phyloP scores from a whole-genome alignment of 2,888 invertebrate species.

The Amblyjoppa proteus region DNA sequence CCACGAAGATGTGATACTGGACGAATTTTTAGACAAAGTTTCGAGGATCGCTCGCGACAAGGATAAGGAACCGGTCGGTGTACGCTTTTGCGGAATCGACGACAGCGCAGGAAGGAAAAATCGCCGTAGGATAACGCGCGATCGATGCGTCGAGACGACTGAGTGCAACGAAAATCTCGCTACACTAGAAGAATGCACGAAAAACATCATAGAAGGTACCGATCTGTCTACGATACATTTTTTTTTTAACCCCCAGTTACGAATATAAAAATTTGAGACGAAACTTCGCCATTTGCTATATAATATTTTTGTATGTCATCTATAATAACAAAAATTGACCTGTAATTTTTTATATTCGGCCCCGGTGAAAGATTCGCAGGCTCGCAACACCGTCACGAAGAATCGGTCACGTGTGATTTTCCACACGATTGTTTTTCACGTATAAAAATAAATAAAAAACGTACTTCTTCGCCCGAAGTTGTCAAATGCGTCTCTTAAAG shows the following conservation, averaged over 20 bases:
- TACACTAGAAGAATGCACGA: conserved; percentile 77
- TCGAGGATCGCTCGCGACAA: conserved; percentile 69
- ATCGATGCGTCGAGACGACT: conserved; percentile 68
- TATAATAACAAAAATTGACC: neutral
- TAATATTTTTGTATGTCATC: neutral
- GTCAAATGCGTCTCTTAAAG: too few species aligned
- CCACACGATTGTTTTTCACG: too few species aligned
- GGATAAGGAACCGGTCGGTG: conserved; percentile 58
- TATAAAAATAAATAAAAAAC: too few species aligned
- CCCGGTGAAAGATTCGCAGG: neutral
- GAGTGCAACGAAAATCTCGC: conserved; percentile 74
- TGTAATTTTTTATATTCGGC: neutral
- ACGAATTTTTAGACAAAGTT: conserved; percentile 77
- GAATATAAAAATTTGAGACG: neutral
- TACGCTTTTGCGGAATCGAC: conserved; percentile 47
- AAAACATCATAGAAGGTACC: conserved; percentile 77
- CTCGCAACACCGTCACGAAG: too few species aligned
- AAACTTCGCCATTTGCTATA: neutral
- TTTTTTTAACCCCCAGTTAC: neutral
- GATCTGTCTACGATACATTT: neutral
- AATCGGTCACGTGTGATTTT: too few species aligned
- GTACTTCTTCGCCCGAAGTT: too few species aligned
- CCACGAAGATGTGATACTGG: conserved; percentile 75
- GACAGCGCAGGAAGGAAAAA: conserved; percentile 39
- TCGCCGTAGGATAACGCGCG: conserved; percentile 45